Evolutionary conservation across 2,888 invertebrate genomes (phyloP).

Genomic region (Hirtodrosophila confusa): DNA sequence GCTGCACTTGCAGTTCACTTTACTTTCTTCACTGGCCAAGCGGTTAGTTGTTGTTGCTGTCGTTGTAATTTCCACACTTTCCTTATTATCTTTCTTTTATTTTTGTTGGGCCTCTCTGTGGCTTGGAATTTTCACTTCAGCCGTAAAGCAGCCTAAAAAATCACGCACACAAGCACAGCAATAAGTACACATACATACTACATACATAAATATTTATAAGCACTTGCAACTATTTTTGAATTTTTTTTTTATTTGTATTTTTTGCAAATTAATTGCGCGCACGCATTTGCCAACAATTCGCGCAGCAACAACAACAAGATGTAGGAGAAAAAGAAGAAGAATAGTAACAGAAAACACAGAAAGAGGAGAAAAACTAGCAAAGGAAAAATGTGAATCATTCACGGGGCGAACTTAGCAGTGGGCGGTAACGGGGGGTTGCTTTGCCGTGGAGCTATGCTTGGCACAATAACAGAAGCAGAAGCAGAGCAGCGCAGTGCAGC

Average conservation of each 20-base stretch:
- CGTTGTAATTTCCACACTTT: constrained; percentile 58
- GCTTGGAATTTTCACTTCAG: constrained; percentile 73
- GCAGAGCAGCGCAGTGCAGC: constrained; percentile 52
- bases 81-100: constrained; percentile 33
- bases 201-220: constrained; percentile 55
- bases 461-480: constrained; percentile 49
- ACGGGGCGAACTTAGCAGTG: constrained; percentile 59
- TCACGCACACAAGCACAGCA: constrained; percentile 45
- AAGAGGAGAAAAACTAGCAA: constrained; percentile 45
- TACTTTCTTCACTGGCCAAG: constrained; percentile 61
- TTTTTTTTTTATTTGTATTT: constrained; percentile 16
- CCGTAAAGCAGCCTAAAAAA: constrained; percentile 67
- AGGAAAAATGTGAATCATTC: constrained; percentile 77
- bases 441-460: constrained; percentile 46
- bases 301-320: constrained; percentile 43
- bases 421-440: constrained; percentile 51
- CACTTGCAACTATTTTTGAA: constrained; percentile 51
- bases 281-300: constrained; percentile 63
- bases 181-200: constrained; percentile 33
- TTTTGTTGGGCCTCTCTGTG: constrained; percentile 22
- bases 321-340: constrained; percentile 21
- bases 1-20: constrained; percentile 70
- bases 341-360: constrained; percentile 43
- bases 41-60: constrained; percentile 43
- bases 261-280: constrained; percentile 69